These are phyloP conservation scores for Nasonia vitripennis DNA, from an alignment of 1,140 invertebrate species.

Conservation along the genomic window DNA sequence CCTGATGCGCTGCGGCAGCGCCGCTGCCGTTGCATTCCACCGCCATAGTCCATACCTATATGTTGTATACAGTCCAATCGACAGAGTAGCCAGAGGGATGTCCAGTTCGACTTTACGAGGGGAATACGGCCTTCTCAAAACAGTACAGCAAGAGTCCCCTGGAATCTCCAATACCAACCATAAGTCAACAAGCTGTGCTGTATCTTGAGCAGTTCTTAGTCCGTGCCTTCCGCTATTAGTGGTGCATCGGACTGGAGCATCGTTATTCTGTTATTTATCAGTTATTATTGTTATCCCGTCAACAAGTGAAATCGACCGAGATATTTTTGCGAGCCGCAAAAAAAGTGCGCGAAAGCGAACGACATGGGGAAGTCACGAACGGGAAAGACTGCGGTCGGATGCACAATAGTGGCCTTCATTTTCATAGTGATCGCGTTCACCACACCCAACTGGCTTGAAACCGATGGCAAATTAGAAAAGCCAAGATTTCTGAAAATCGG, in stretches of 20 bases:
- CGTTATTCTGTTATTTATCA: constrained; percentile 8
- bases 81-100: too few species aligned
- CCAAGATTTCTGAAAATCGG: constrained; percentile 89
- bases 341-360: constrained; percentile 1
- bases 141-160: neutral
- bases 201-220: neutral
- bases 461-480: constrained; percentile 86
- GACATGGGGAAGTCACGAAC: constrained; percentile 79
- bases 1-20: too few species aligned
- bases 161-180: neutral
- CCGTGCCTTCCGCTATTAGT: neutral
- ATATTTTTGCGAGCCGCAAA: neutral
- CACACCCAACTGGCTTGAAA: constrained; percentile 94
- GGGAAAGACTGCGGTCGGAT: constrained; percentile 81
- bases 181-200: neutral
- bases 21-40: too few species aligned
- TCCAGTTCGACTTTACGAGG: too few species aligned
- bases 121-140: too few species aligned
- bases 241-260: constrained; percentile 4
- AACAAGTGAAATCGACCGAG: constrained; percentile 9
- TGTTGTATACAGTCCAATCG: too few species aligned
- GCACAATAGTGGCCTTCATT: constrained; percentile 81
- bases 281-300: neutral
- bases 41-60: too few species aligned
- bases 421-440: constrained; percentile 91